Conservation (phyloP, 2,797 vertebrate genomes). For the Urophycis tenuis region DNA sequence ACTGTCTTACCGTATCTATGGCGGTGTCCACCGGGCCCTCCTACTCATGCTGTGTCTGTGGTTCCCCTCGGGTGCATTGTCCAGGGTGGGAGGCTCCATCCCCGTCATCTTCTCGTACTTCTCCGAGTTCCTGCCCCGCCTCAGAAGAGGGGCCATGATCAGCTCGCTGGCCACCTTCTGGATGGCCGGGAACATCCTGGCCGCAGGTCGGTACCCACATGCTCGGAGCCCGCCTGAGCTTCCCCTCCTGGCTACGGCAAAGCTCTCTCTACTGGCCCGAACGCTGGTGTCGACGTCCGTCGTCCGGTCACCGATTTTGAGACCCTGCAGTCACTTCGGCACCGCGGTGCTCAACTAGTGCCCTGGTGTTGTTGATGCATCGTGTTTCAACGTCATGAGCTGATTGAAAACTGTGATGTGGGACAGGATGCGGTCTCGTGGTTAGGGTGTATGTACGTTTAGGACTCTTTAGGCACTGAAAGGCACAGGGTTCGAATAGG, state of each 20-base stretch:
- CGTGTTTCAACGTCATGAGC: too few relatives aligned
- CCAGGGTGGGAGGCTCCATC: slow-evolving; percentile 73
- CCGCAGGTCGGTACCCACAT: slow-evolving; percentile 60
- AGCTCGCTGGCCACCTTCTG: slow-evolving; percentile 75
- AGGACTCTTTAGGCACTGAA: too few relatives aligned
- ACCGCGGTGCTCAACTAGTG: too few relatives aligned
- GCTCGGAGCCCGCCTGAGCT: background rate
- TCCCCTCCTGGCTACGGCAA: background rate
- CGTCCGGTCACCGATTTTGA: background rate
- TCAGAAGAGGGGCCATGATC: slow-evolving; percentile 70
- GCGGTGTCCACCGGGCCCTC: too few relatives aligned
- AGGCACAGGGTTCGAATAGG: too few relatives aligned
- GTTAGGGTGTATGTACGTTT: too few relatives aligned
- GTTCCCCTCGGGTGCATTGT: background rate
- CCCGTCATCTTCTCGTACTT: slow-evolving; percentile 79
- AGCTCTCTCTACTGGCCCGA: background rate
- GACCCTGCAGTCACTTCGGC: too few relatives aligned
- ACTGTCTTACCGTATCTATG: too few relatives aligned
- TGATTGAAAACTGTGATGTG: too few relatives aligned
- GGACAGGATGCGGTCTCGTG: too few relatives aligned
- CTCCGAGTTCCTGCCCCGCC: slow-evolving; percentile 72
- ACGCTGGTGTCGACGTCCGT: background rate
- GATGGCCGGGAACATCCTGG: slow-evolving; percentile 76
- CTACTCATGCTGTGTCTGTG: background rate
- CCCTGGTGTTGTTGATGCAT: too few relatives aligned